These are phyloP conservation scores for Oeneis ivallda DNA, from an alignment of 2,888 invertebrate genomes.

Conservation along the genomic window DNA sequence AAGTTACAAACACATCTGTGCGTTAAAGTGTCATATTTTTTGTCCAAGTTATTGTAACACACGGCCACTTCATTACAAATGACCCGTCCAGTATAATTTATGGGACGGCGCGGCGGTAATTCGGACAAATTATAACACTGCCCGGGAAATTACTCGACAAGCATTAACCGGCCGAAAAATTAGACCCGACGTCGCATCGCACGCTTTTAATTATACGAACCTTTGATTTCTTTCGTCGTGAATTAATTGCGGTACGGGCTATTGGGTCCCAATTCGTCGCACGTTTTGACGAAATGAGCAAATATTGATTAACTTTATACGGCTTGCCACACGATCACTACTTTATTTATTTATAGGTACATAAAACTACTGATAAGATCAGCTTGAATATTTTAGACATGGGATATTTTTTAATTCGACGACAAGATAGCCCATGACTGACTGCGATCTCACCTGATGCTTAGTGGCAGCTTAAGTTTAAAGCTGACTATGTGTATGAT, in stretches of 20 bases:
- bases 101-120: conserved; percentile 50
- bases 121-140: conserved; percentile 54
- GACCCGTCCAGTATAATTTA: conserved; percentile 37
- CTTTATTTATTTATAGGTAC: too few relatives aligned
- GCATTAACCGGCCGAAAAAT: conserved; percentile 37
- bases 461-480: too few relatives aligned
- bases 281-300: conserved; percentile 33
- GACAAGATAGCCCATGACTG: too few relatives aligned
- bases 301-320: conserved; percentile 19
- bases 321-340: background rate
- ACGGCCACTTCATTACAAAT: conserved; percentile 15
- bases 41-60: background rate
- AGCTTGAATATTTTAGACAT: too few relatives aligned
- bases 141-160: conserved; percentile 28
- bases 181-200: conserved; percentile 40
- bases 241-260: conserved; percentile 39
- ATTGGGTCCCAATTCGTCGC: conserved; percentile 28
- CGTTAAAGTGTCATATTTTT: background rate
- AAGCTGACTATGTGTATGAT: too few relatives aligned
- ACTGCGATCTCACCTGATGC: too few relatives aligned
- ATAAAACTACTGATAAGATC: background rate
- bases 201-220: conserved; percentile 46
- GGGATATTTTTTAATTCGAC: too few relatives aligned
- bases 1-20: background rate
- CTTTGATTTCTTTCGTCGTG: conserved; percentile 45